Conservation (phyloP, 2,113 vertebrate species). For the Oreochromis aureus region DNA sequence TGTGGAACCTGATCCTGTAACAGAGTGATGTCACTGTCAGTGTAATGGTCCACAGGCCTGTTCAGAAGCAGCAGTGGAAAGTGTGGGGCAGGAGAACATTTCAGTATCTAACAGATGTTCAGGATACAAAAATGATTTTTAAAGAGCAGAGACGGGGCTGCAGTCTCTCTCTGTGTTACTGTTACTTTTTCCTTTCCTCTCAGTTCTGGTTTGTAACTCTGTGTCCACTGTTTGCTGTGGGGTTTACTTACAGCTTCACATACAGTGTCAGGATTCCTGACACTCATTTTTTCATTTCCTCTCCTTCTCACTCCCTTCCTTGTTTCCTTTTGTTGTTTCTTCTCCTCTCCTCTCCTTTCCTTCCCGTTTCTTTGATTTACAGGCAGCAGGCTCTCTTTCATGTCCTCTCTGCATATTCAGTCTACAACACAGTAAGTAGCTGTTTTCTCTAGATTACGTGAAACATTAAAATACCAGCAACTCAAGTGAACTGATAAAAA, state of each 20-base stretch:
- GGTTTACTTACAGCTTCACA: neutral
- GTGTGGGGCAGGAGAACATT: slow-evolving; percentile 15
- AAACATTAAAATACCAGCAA: neutral
- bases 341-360: neutral
- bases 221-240: neutral
- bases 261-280: neutral
- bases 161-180: fast-evolving
- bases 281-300: neutral
- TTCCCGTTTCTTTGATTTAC: neutral
- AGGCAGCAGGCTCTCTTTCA: slow-evolving; percentile 81
- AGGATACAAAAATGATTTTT: neutral
- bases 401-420: slow-evolving; percentile 80
- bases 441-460: neutral
- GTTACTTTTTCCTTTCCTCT: neutral
- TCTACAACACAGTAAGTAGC: slow-evolving; percentile 84
- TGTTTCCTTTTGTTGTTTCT: neutral
- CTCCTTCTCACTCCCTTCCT: neutral
- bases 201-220: fast-evolving
- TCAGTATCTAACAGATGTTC: neutral
- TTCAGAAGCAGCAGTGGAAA: slow-evolving; percentile 49
- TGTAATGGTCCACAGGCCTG: slow-evolving; percentile 43
- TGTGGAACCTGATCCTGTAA: slow-evolving; percentile 24
- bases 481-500: neutral
- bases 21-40: slow-evolving; percentile 34
- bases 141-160: neutral